These are phyloP conservation scores for Okapia johnstoni DNA, from an alignment of 2,113 vertebrate species.

Conservation along the genomic window DNA sequence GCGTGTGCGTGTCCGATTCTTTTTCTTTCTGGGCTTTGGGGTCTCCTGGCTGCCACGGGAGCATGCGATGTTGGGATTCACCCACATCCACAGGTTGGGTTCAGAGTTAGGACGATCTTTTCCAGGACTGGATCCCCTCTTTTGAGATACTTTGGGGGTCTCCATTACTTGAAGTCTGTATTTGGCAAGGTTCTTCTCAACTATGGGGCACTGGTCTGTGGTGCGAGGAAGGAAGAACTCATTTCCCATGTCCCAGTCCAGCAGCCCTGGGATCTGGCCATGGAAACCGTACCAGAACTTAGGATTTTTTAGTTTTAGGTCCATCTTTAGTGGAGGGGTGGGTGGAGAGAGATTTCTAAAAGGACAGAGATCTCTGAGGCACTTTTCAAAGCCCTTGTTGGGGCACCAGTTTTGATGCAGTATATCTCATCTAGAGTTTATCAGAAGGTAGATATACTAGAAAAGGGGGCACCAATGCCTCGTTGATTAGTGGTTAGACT, in stretches of 20 bases:
- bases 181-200: neutral
- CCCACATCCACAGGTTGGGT: constrained; percentile 85
- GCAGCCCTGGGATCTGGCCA: constrained; percentile 33
- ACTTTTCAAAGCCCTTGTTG: neutral
- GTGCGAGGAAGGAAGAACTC: constrained; percentile 3
- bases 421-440: neutral
- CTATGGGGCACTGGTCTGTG: constrained; percentile 1
- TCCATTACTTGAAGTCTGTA: neutral
- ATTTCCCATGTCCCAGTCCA: constrained; percentile 51
- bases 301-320: constrained; percentile 16
- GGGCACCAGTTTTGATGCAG: neutral
- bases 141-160: neutral
- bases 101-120: constrained; percentile 61
- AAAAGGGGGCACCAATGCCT: neutral
- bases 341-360: neutral
- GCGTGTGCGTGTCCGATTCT: neutral
- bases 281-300: constrained; percentile 41
- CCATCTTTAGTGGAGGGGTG: constrained; percentile 29
- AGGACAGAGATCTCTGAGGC: neutral
- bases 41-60: constrained; percentile 56
- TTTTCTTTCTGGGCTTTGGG: neutral
- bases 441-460: neutral
- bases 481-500: neutral
- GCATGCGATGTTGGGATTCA: constrained; percentile 84
- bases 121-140: neutral